Base-by-base conservation (phyloP, 2,113 vertebrate genomes). In the Suncus etruscus region DNA sequence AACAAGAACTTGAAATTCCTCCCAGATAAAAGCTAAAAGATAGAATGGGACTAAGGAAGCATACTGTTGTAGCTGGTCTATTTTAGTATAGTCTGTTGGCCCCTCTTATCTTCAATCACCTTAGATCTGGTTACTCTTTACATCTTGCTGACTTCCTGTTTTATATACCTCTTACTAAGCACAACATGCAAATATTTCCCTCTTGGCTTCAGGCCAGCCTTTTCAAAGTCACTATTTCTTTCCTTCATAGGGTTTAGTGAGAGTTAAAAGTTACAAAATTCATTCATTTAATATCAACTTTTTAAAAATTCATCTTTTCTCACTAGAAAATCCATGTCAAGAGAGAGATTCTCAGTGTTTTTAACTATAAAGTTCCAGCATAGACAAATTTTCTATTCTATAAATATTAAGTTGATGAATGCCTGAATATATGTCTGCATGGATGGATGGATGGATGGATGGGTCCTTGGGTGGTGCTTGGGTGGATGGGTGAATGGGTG, bases 221-320 rank as follows among this genome's bases (percentile, higher is more conserved):
- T 47, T 79, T 72, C 66, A 83, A 12, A 47, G 2, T 3, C 11
- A 91, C 54, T 89, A 45, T 84, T 86, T 39, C 11, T 87, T 95
- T 74, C 84, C 86, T 91, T 76, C 74, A 61, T 32, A 79, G 32
- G 11, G 47, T 54, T 92, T 82, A 51, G 24, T 24, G 68, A 80
- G 45, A 70, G 1, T 27, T 93, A 54, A 91, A 39, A 93, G 83
- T 76, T 11, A n/a, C 12, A 70, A 77, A 45, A 63, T 69, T 65
- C 77, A 48, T 86, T 74, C 25, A 29, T 58, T 86, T 91, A 83
- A 9, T 47, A 31, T 29, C 54, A 82, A 72, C 31, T 11, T 8
- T 15, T 83, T 58, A 77, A 72, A 14, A 72, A 14, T 54, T 66
- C 45, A n/a, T 92, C 27, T 94, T 82, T n/a, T 87, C 16, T 92